phyloP scores from a whole-genome alignment of 2,797 vertebrate species.

The Labeo calbasu region DNA sequence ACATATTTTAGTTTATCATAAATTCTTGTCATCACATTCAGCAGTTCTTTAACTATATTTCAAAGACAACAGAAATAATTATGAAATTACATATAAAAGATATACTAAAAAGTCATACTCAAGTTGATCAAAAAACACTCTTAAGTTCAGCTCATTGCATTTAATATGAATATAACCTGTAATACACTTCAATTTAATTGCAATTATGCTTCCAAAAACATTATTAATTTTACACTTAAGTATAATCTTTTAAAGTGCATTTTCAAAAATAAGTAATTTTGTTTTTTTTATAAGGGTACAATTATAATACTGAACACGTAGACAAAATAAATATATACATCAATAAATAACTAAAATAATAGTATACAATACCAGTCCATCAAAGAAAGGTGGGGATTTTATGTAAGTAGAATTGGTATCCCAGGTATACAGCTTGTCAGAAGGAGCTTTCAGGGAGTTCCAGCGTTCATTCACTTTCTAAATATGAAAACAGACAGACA shows the following conservation, averaged over 20 bases:
- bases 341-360: background rate
- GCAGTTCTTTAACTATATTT: background rate
- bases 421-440: slow-evolving; percentile 92
- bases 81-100: background rate
- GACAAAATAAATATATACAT: background rate
- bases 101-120: background rate
- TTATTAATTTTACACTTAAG: background rate
- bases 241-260: background rate
- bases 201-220: background rate
- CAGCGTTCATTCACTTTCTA: slow-evolving; percentile 93
- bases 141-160: background rate
- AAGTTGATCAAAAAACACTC: background rate
- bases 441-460: slow-evolving; percentile 88
- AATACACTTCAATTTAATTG: background rate
- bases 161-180: too few relatives aligned
- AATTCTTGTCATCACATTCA: too few relatives aligned
- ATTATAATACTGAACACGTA: background rate
- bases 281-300: background rate
- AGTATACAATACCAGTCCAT: slow-evolving; percentile 83
- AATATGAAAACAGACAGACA: slow-evolving; percentile 22
- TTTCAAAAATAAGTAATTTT: background rate
- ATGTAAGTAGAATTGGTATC: slow-evolving; percentile 95
- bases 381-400: slow-evolving; percentile 96
- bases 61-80: background rate
- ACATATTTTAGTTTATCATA: background rate